Conservation (phyloP, 2,113 vertebrate species). For the Antigone vipio region DNA sequence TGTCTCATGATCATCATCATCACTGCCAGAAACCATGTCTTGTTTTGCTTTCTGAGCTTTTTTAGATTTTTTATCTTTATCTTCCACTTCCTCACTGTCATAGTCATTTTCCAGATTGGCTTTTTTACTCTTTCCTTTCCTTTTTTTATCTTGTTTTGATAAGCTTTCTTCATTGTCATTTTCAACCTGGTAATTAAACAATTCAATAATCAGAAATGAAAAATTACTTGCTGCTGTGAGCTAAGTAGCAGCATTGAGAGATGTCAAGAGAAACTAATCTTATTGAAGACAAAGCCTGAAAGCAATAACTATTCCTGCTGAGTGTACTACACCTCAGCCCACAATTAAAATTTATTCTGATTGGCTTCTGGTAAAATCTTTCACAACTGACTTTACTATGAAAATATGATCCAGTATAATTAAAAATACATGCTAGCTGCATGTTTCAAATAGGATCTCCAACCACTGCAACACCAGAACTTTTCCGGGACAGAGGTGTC, state of each 20-base stretch:
- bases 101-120: slow-evolving; percentile 81
- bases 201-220: neutral
- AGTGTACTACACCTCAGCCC: neutral
- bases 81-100: slow-evolving; percentile 76
- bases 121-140: slow-evolving; percentile 86
- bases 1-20: slow-evolving; percentile 77
- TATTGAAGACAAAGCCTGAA: neutral
- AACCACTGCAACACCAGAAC: neutral
- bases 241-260: neutral
- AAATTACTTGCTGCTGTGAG: neutral
- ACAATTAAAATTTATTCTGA: neutral
- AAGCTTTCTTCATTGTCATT: slow-evolving; percentile 75
- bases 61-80: slow-evolving; percentile 74
- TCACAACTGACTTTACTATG: neutral
- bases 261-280: neutral
- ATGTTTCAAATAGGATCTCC: neutral
- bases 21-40: slow-evolving; percentile 75
- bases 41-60: slow-evolving; percentile 69
- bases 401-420: neutral
- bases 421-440: neutral
- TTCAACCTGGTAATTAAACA: slow-evolving; percentile 76
- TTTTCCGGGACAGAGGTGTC: neutral
- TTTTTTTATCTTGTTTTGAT: slow-evolving; percentile 92
- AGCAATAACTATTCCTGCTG: neutral
- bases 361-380: neutral